Base-by-base conservation (phyloP, 2,113 vertebrate species). In the Columbina picui region DNA sequence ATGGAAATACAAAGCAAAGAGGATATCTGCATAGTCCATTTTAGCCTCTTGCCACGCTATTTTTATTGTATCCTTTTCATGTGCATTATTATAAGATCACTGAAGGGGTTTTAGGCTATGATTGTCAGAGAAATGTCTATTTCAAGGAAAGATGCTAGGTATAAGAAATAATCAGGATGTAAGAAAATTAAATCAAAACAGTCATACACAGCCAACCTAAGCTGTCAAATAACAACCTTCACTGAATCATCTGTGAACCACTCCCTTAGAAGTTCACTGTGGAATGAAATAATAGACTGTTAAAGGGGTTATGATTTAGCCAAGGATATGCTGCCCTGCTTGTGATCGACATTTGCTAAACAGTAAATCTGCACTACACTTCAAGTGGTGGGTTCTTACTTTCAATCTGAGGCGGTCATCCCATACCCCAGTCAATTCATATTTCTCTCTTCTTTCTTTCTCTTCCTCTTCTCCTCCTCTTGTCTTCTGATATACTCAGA, bases 311-410 rank as follows among this genome's bases (percentile, higher is more conserved):
- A 30, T 45, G 75, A 87, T 86, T 92, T 79, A 96, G 47, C 27
- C 61, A 49, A 90, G 61, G 76, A 34, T 83, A 68, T 20, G 32
- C 60, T 60, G 25, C 21, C 39, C 64, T 64, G 41, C 20, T 89
- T 74, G 45, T 64, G 79, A 21, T 47, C 77, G 85, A 94, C 60
- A 89, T 88, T 70, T 89, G 81, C 65, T 71, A 85, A 97, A 53
- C 39, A 63, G 43, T 22, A 81, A 76, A 96, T 30, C 60, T 68
- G 4, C 9, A 59, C 34, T 86, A 19, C 43, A 26, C 67, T 86
- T 83, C 26, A 36, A 76, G 70, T 60, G 6, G 7, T 60, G 63
- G 50, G n/a, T 87, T 95, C 52, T 93, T 95, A 75, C 88, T 94
- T 94, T 92, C 64, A 68, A 4, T 67, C 27, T 89, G 80, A 15